Base-by-base conservation (phyloP, 2,113 vertebrate genomes). In the Panurus biarmicus region DNA sequence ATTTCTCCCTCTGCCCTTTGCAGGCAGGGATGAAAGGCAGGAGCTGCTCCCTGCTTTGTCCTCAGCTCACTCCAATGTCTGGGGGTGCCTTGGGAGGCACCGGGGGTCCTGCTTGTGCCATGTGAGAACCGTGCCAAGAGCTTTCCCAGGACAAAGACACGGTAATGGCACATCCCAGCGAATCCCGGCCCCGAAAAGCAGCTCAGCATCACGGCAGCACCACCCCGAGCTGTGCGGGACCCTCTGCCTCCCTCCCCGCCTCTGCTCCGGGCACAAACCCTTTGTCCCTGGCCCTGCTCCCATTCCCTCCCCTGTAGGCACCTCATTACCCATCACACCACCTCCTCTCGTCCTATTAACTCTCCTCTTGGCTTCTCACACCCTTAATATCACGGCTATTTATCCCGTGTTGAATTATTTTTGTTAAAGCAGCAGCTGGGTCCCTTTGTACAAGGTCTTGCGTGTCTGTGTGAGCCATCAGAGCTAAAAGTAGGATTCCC, bases 121-220 rank as follows among this genome's bases (percentile, higher is more conserved):
- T 23, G 87, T 51, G 64, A 80, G 83, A 7, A 73, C 92, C 23
- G 26, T 83, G 91, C 94, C 93, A 47, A 24, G 85, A 83, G 85
- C 71, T 89, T 80, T 91, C 67, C 87, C 82, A 47, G 88, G 72
- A 73, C 88, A 93, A 79, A 73, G 84, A 3, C 22, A 40, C 2
- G 31, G 29, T 19, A 44, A 50, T 69, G 85, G 71, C 81, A 60
- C 87, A 40, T 78, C 57, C 64, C 47, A 28, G 56, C 1, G 29
- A 66, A 71, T 91, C 53, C 81, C 26, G 60, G 3, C 48, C n/a
- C 57, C 29, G 48, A 38, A 58, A 54, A 44, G 53, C 77, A 44
- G 73, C 66, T 74, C 76, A 28, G 71, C 69, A 71, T 31, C 35
- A 24, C 35, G 22, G n/a, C 79, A 61, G 65, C 65, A 35, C 21